These are phyloP conservation scores for Philhelius pedissequus DNA, from an alignment of 2,888 invertebrate species.

Conservation along the genomic window DNA sequence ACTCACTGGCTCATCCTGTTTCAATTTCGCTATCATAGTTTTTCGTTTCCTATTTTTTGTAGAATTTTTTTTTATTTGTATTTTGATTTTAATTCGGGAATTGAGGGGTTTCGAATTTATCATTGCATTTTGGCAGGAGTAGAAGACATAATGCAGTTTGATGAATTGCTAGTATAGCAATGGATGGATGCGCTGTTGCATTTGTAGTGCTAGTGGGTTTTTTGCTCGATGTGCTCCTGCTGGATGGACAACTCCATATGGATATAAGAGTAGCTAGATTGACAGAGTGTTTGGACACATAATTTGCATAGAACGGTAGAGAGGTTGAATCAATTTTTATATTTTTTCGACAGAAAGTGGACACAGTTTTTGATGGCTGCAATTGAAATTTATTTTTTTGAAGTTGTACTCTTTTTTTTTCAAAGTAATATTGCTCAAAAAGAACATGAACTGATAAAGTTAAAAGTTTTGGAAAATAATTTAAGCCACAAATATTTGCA, in stretches of 20 bases:
- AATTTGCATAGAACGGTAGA: constrained; percentile 24
- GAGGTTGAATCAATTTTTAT: constrained; percentile 14
- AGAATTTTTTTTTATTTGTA: background rate
- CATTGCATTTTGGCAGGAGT: constrained; percentile 27
- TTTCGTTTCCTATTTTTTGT: background rate
- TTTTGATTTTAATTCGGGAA: background rate
- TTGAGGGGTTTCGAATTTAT: constrained; percentile 36
- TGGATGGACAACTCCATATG: background rate
- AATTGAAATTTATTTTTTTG: background rate
- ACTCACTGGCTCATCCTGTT: background rate
- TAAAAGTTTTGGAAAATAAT: too few relatives aligned
- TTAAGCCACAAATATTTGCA: too few relatives aligned
- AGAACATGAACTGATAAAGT: too few relatives aligned
- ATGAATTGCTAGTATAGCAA: constrained; percentile 50
- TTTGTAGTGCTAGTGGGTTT: background rate
- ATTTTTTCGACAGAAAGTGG: background rate
- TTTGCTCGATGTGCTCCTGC: too few relatives aligned
- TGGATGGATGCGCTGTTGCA: background rate
- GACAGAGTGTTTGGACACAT: constrained; percentile 38
- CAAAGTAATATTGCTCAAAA: too few relatives aligned
- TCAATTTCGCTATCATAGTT: background rate
- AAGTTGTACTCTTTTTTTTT: background rate
- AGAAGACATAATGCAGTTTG: constrained; percentile 40
- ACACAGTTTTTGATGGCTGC: background rate
- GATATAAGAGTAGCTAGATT: constrained; percentile 22